These are phyloP conservation scores for Philypnodon macrostomus DNA, from an alignment of 2,797 vertebrate genomes.

Conservation along the genomic window DNA sequence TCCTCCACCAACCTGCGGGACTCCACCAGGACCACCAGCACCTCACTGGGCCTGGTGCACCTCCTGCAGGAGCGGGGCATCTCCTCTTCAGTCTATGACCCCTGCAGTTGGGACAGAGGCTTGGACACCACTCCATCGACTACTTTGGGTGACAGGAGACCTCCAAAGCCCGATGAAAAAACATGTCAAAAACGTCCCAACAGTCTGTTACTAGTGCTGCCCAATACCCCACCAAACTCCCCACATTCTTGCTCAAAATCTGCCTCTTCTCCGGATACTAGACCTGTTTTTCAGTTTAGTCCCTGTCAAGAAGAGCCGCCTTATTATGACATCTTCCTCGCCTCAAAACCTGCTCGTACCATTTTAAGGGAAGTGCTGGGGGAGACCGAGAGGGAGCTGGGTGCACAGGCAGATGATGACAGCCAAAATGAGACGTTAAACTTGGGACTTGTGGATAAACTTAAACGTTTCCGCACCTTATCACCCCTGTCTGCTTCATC, in stretches of 20 bases:
- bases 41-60: slow-evolving; percentile 90
- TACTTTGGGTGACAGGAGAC: slow-evolving; percentile 26
- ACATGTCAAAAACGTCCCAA: slow-evolving; percentile 37
- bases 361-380: slow-evolving; percentile 90
- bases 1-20: slow-evolving; percentile 95
- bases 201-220: slow-evolving; percentile 45
- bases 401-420: slow-evolving; percentile 70
- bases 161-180: slow-evolving; percentile 2
- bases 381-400: slow-evolving; percentile 77
- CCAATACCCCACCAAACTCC: slow-evolving; percentile 88
- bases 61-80: slow-evolving; percentile 91
- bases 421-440: slow-evolving; percentile 88
- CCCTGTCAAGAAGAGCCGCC: slow-evolving; percentile 76
- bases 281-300: slow-evolving; percentile 84
- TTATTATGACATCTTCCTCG: slow-evolving; percentile 89
- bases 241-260: slow-evolving; percentile 66
- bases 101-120: slow-evolving; percentile 87
- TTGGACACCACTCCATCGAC: slow-evolving; percentile 58
- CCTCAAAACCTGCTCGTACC: slow-evolving; percentile 93
- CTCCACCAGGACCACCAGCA: slow-evolving; percentile 95
- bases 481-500: slow-evolving; percentile 69
- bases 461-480: slow-evolving; percentile 87
- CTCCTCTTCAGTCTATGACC: slow-evolving; percentile 91
- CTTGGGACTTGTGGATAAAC: slow-evolving; percentile 93
- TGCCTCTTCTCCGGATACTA: slow-evolving; percentile 61